Evolutionary conservation across 2,888 invertebrate species (phyloP).

Genomic region (Opisthograptis luteolata): DNA sequence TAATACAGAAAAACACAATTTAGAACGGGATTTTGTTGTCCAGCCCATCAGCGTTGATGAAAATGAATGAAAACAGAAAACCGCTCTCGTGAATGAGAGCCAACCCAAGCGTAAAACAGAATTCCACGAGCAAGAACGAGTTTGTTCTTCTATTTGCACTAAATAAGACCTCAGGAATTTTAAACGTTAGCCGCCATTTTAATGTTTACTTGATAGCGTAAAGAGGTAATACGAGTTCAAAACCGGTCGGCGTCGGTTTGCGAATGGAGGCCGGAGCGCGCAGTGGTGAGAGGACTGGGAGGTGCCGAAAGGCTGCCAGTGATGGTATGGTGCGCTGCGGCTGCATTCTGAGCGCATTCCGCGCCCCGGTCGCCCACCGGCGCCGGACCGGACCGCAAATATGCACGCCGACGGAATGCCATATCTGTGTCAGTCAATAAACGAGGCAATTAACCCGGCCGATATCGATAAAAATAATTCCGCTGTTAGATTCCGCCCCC

Average conservation of each 20-base stretch:
- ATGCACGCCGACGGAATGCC: conserved; percentile 45
- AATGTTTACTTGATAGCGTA: conserved; percentile 38
- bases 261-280: conserved; percentile 34
- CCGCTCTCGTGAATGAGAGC: conserved; percentile 10
- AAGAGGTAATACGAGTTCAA: conserved; percentile 31
- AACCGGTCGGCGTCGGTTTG: conserved; percentile 36
- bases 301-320: conserved; percentile 5
- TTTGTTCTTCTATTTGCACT: conserved; percentile 26
- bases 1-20: background rate
- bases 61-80: conserved; percentile 8
- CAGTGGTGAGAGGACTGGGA: conserved; percentile 47
- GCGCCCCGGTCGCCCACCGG: conserved; percentile 13
- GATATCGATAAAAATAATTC: conserved; percentile 23
- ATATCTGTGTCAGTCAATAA: conserved; percentile 48
- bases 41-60: background rate
- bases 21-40: conserved; percentile 1
- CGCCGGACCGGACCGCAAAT: conserved; percentile 40
- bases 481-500: conserved; percentile 1
- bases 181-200: conserved; percentile 34
- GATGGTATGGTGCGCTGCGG: conserved; percentile 36
- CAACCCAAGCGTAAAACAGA: conserved; percentile 8
- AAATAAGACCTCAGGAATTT: conserved; percentile 30
- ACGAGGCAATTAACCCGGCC: conserved; percentile 40
- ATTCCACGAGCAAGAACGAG: conserved; percentile 18
- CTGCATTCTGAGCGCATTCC: conserved; percentile 75